Base-by-base conservation (phyloP, 35 echinoderm and acorn worm genomes). In the Stichopus chloronotus region DNA sequence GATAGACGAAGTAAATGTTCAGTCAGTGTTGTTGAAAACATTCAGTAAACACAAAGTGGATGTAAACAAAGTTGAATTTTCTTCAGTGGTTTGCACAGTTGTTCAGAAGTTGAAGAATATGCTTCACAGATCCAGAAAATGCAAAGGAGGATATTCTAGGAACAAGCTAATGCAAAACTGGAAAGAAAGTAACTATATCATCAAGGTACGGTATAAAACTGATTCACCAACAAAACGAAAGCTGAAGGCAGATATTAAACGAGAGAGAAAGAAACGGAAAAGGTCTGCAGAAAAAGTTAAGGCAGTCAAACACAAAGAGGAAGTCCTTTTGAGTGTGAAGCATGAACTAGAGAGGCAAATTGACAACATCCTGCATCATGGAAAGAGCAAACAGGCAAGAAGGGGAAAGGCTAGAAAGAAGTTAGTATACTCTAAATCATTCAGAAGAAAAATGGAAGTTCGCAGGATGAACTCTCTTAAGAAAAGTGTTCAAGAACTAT, bases 331-430 rank as follows among this genome's bases (percentile, higher is more conserved):
- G 74, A 21, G 11, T 22, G 0, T 80, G 8, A 21, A 80, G 16
- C 11, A 78, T 78, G 14, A 80, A n/a, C 78, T 80, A 21, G 4
- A 80, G 5, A 80, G 78, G 10, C 78, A 80, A 22, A 80, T 80
- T 25, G 78, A 80, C 11, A 24, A 16, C 10, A 53, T 80, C 78
- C 6, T 7, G 21, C 4, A 65, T 9, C 30, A 43, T 43, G 30
- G 30, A 1, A 12, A 10, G 61, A 4, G 17, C 10, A 55, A 83
- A 55, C 80, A 83, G 52, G 80, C 7, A 43, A 56, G 52, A 55
- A 83, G 57, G 85, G 85, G 52, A 68, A 88, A 52, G 17, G 85
- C 85, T 52, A 88, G 20, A 19, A 88, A 88, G 54, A 88, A 88
- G 30, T 52, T 88, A 14, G 57, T 24, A 88, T 88, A 63, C 85